A percentile compares a stretch with the other conserved stretches of the same genome.
These are phyloP conservation scores for Oncorhynchus kisutch DNA, from an alignment of 2,113 vertebrate genomes.

Conservation along the genomic window DNA sequence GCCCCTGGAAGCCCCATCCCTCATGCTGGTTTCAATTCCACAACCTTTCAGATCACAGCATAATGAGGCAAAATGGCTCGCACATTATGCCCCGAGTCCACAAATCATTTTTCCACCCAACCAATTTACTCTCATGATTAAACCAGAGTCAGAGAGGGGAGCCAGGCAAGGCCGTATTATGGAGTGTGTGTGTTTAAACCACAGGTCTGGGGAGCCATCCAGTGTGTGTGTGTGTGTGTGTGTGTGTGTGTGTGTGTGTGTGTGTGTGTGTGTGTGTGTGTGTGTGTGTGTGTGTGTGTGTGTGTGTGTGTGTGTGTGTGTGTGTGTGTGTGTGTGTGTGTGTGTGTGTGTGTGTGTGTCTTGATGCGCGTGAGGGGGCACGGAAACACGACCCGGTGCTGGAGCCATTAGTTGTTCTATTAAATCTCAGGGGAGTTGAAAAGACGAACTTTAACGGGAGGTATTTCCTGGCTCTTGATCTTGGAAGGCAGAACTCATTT, in stretches of 20 bases:
- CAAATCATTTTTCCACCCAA: constrained; percentile 61
- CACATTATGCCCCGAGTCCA: constrained; percentile 59
- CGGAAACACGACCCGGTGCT: constrained; percentile 42
- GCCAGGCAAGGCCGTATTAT: constrained; percentile 26
- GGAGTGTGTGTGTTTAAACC: neutral
- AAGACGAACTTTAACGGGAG: constrained; percentile 52
- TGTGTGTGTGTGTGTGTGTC: constrained; percentile 2
- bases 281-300: neutral
- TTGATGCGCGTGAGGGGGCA: neutral
- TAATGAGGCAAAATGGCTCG: constrained; percentile 74
- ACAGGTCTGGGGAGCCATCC: constrained; percentile 4
- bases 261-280: neutral
- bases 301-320: neutral
- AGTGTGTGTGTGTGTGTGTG: neutral
- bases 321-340: constrained; percentile 12
- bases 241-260: neutral
- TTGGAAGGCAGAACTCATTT: constrained; percentile 59
- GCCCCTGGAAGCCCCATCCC: too few species aligned
- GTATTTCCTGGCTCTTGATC: constrained; percentile 77
- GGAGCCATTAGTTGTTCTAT: constrained; percentile 62
- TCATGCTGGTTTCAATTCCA: constrained; percentile 69
- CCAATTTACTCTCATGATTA: constrained; percentile 63
- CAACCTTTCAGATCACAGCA: constrained; percentile 68
- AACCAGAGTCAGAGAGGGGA: constrained; percentile 62
- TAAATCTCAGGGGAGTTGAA: constrained; percentile 61